Evolutionary conservation across 2,797 vertebrate species (phyloP), one percentile per base, ranked within the genome.

Genomic region (Platyrinchus mystaceus): DNA sequence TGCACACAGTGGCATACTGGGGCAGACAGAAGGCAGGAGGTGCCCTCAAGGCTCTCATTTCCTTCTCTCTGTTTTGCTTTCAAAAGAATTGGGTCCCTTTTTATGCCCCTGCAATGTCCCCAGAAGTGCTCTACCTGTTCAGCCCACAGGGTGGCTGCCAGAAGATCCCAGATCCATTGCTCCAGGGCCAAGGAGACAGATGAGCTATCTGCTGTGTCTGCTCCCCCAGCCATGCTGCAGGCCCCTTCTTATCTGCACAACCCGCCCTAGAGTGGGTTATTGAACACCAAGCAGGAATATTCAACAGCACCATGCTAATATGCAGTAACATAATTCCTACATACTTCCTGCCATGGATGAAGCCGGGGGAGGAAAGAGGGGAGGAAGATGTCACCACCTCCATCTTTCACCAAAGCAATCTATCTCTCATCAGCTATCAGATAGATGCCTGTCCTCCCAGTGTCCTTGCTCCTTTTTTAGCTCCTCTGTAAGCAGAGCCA

Each of bases 381-480:
- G 47, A 90, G n/a, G 62, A 93, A 94, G 69, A n/a, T 78, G 41
- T 75, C 66, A 41, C 17, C 58, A 68, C 19, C 34, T 84, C 53
- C 3, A 6, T 83, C 64, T 81, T 53, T 62, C 88, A 79, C 49
- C 60, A 43, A 13, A 64, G 58, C 63, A 39, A 95, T 78, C 60
- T 24, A 41, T 78, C 62, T 81, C 84, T 50, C 41, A 68, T 12
- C 62, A 81, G 56, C 49, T 27, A 47, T 77, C 41, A 60, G 36
- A 7, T 37, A 28, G 6, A 2, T 0, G 5, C 14, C 62, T 19
- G 30, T 49, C 60, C 46, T 90, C 70, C 50, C 2, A 0, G 6
- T 19, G 43, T 58, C 84, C 91, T 94, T 84, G 71, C 49, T 89
- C 62, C 41, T 64, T 83, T 88, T 92, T 87, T 85, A 92, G 76